phyloP scores from a whole-genome alignment of 2,113 vertebrate species.

The Leptodactylus fuscus region DNA sequence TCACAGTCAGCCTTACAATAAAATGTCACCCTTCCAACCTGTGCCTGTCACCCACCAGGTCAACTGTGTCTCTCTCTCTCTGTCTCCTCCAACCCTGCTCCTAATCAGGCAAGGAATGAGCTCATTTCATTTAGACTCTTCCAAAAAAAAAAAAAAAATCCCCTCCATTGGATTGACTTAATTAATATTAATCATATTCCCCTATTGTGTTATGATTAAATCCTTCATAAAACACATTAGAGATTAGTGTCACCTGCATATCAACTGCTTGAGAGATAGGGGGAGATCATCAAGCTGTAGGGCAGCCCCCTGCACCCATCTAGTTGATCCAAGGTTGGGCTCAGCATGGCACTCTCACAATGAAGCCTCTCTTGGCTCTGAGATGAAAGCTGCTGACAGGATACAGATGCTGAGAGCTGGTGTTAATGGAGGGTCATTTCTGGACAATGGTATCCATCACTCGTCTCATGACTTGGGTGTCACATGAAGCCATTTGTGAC shows the following conservation, averaged over 20 bases:
- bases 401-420: conserved; percentile 91
- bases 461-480: conserved; percentile 86
- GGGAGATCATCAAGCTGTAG: conserved; percentile 69
- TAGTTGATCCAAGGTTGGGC: conserved; percentile 73
- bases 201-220: conserved; percentile 77
- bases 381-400: conserved; percentile 81
- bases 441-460: conserved; percentile 92
- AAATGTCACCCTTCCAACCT: conserved; percentile 95
- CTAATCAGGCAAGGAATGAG: conserved; percentile 83
- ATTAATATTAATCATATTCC: conserved; percentile 84
- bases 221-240: conserved; percentile 75
- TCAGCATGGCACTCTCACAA: conserved; percentile 76
- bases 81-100: conserved; percentile 66
- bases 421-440: conserved; percentile 92
- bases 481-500: conserved; percentile 81
- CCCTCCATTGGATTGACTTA: conserved; percentile 78
- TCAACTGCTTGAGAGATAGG: conserved; percentile 37
- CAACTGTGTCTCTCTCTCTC: conserved; percentile 78
- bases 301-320: conserved; percentile 75
- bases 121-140: conserved; percentile 77
- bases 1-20: conserved; percentile 93
- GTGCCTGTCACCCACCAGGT: conserved; percentile 89
- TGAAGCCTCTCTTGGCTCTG: conserved; percentile 82
- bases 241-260: conserved; percentile 74
- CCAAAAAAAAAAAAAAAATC: conserved; percentile 65